A percentile compares a stretch with the other conserved stretches of the same genome.
Evolutionary conservation across 2,888 invertebrate genomes (phyloP).

Genomic region (Polylopha cassiicola): DNA sequence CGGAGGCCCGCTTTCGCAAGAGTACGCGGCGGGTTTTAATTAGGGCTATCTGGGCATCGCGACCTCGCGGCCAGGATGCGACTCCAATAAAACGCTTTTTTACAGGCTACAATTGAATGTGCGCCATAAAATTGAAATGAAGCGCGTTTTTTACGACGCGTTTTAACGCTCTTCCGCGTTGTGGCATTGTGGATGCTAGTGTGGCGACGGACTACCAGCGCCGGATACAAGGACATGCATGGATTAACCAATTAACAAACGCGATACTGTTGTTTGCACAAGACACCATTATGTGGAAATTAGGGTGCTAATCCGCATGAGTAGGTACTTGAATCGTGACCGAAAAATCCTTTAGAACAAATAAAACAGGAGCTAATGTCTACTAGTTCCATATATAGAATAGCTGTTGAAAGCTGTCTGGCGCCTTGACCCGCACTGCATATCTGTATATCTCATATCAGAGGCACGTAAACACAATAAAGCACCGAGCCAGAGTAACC

Average conservation of each 20-base stretch:
- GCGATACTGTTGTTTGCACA: slow-evolving; percentile 45
- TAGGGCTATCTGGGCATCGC: slow-evolving; percentile 65
- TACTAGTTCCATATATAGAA: slow-evolving; percentile 60
- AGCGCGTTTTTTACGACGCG: slow-evolving; percentile 67
- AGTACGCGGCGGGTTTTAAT: slow-evolving; percentile 63
- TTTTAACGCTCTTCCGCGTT: slow-evolving; percentile 68
- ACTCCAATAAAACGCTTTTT: slow-evolving; percentile 72
- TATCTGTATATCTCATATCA: slow-evolving; percentile 69
- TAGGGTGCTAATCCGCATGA: slow-evolving; percentile 45
- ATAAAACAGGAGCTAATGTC: slow-evolving; percentile 57
- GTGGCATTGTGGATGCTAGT: slow-evolving; percentile 45
- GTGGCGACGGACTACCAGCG: slow-evolving; percentile 44
- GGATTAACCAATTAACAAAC: slow-evolving; percentile 58
- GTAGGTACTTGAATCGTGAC: slow-evolving; percentile 53
- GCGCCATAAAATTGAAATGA: slow-evolving; percentile 71
- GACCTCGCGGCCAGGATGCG: slow-evolving; percentile 72
- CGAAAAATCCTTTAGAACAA: slow-evolving; percentile 39
- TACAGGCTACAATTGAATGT: slow-evolving; percentile 73
- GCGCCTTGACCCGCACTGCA: slow-evolving; percentile 66
- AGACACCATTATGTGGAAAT: slow-evolving; percentile 59
- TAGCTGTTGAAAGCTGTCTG: slow-evolving; percentile 66
- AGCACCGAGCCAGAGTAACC: slow-evolving; percentile 66
- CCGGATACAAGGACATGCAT: slow-evolving; percentile 51
- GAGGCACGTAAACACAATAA: slow-evolving; percentile 74
- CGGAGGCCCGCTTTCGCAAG: slow-evolving; percentile 58